These are phyloP conservation scores for Champsocephalus esox DNA, from an alignment of 2,797 vertebrate species.

Conservation along the genomic window DNA sequence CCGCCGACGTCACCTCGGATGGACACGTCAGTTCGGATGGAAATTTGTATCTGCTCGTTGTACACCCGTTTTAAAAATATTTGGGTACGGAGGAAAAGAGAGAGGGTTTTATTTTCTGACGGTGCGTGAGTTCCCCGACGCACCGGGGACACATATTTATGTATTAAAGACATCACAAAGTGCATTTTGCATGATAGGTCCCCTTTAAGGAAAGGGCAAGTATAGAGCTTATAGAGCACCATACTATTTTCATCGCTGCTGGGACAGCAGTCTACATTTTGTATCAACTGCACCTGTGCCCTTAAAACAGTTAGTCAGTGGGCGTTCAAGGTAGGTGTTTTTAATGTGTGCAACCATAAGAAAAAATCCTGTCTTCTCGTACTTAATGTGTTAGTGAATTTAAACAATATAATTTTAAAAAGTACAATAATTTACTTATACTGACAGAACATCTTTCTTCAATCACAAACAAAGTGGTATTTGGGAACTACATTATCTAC, in stretches of 20 bases:
- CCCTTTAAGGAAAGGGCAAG: background rate
- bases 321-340: background rate
- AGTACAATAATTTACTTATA: background rate
- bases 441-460: background rate
- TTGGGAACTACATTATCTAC: conserved; percentile 4
- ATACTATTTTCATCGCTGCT: too few relatives aligned
- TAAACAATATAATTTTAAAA: background rate
- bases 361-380: background rate
- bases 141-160: too few relatives aligned
- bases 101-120: too few relatives aligned
- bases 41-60: too few relatives aligned
- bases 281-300: background rate
- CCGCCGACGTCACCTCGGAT: too few relatives aligned
- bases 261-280: background rate
- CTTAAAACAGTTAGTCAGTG: conserved; percentile 1
- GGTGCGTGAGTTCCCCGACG: too few relatives aligned
- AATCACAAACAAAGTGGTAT: background rate
- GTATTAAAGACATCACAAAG: too few relatives aligned
- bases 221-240: background rate
- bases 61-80: too few relatives aligned
- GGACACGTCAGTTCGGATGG: too few relatives aligned
- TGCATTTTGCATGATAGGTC: too few relatives aligned
- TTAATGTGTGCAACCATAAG: background rate
- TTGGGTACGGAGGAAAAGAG: too few relatives aligned
- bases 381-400: background rate